Evolutionary conservation across 1,140 invertebrate species (phyloP).

Genomic region (Drosophila ambigua): DNA sequence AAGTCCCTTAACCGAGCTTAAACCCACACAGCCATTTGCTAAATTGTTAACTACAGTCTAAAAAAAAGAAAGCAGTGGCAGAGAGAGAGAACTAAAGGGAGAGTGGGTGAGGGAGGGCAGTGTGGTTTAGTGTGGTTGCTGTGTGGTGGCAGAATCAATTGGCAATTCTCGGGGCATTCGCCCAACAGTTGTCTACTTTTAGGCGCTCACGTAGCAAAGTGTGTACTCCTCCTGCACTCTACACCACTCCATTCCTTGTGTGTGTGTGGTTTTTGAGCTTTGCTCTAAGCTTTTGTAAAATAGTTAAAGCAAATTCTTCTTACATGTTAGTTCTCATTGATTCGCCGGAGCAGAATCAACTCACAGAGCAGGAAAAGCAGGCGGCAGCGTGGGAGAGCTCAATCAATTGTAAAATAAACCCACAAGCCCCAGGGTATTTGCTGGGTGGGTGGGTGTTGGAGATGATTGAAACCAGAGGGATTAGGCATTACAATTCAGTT

Average conservation of each 20-base stretch:
- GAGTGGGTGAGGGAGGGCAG: too few relatives aligned
- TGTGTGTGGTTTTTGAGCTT: slow-evolving; percentile 47
- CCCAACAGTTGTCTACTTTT: slow-evolving; percentile 71
- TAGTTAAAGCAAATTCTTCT: slow-evolving; percentile 63
- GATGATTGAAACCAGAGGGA: too few relatives aligned
- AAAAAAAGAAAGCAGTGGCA: slow-evolving; percentile 29
- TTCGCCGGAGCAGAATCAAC: slow-evolving; percentile 48
- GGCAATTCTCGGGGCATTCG: slow-evolving; percentile 51
- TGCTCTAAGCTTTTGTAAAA: slow-evolving; percentile 57
- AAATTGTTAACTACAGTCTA: slow-evolving; percentile 73
- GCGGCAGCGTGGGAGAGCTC: too few relatives aligned
- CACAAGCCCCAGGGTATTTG: too few relatives aligned
- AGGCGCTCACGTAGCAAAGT: slow-evolving; percentile 65
- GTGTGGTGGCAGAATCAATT: slow-evolving; percentile 66
- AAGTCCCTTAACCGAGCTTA: slow-evolving; percentile 16
- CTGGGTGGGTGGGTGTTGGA: too few relatives aligned
- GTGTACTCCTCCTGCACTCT: slow-evolving; percentile 7
- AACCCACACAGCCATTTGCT: slow-evolving; percentile 62
- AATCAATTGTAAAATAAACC: slow-evolving; percentile 1
- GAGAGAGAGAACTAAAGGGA: slow-evolving; percentile 13
- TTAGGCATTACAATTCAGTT: slow-evolving; percentile 15
- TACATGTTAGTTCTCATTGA: slow-evolving; percentile 63
- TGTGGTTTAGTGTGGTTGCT: background rate
- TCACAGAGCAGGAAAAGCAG: slow-evolving; percentile 28
- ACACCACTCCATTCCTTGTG: slow-evolving; percentile 7